Conservation (phyloP, 2,888 invertebrate genomes). For the Nemurella pictetii region DNA sequence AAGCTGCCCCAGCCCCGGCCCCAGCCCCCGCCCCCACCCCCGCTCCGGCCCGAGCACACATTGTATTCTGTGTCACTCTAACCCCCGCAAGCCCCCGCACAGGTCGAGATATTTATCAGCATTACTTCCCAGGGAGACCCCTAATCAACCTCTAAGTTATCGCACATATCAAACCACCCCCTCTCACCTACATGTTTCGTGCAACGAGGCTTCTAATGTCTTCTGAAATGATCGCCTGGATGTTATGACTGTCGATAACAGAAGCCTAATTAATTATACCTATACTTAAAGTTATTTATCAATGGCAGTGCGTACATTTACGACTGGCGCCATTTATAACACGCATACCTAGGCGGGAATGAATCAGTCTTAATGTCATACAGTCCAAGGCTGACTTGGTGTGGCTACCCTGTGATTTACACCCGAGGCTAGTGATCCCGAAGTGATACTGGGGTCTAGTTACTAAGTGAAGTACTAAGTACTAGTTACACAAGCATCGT, state of each 20-base stretch:
- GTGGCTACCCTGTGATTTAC: too few species aligned
- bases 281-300: background rate
- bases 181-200: background rate
- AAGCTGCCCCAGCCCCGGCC: background rate
- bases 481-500: too few species aligned
- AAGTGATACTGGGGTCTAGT: too few species aligned
- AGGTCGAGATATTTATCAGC: background rate
- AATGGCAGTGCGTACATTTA: background rate
- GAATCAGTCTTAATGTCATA: too few species aligned
- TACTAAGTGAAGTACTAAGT: too few species aligned
- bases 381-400: too few species aligned
- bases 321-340: background rate
- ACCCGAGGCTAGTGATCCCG: too few species aligned
- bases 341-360: background rate
- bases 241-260: background rate
- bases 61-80: background rate
- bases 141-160: background rate
- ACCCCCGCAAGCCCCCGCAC: background rate
- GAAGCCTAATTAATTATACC: background rate
- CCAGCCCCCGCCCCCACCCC: background rate
- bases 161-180: background rate
- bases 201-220: background rate
- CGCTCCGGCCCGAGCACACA: background rate
- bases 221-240: background rate
- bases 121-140: background rate